phyloP scores from a whole-genome alignment of 2,797 vertebrate genomes.

The Bryconaethiops microstoma region DNA sequence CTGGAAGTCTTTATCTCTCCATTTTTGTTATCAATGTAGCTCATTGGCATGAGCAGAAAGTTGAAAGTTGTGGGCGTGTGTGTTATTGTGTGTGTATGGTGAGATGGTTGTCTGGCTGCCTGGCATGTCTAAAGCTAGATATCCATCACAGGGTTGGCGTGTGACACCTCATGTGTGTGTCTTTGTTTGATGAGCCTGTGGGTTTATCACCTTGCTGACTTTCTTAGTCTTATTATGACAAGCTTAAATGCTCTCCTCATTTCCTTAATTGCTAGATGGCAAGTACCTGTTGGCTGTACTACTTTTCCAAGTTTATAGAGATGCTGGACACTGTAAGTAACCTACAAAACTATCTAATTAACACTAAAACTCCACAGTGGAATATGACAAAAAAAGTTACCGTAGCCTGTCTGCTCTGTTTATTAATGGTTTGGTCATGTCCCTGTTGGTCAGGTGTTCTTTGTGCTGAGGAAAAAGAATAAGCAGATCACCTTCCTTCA shows the following conservation, averaged over 20 bases:
- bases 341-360: background rate
- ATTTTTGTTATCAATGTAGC: background rate
- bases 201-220: background rate
- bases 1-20: background rate
- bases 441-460: conserved; percentile 82
- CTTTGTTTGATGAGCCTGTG: background rate
- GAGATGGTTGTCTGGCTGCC: conserved; percentile 8
- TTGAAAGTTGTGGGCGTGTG: background rate
- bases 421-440: conserved; percentile 20
- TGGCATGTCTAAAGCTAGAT: background rate
- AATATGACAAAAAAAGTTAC: background rate
- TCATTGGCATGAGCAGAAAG: background rate
- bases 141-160: background rate
- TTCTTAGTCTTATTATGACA: background rate
- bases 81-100: background rate
- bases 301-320: conserved; percentile 97
- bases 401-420: background rate
- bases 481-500: conserved; percentile 87
- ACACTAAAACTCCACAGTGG: background rate
- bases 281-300: conserved; percentile 92
- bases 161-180: background rate
- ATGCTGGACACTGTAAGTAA: conserved; percentile 94
- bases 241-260: conserved; percentile 3
- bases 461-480: conserved; percentile 88
- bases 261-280: conserved; percentile 84